Evolutionary conservation across 2,113 vertebrate genomes (phyloP).

Genomic region (Coreoperca whiteheadi): DNA sequence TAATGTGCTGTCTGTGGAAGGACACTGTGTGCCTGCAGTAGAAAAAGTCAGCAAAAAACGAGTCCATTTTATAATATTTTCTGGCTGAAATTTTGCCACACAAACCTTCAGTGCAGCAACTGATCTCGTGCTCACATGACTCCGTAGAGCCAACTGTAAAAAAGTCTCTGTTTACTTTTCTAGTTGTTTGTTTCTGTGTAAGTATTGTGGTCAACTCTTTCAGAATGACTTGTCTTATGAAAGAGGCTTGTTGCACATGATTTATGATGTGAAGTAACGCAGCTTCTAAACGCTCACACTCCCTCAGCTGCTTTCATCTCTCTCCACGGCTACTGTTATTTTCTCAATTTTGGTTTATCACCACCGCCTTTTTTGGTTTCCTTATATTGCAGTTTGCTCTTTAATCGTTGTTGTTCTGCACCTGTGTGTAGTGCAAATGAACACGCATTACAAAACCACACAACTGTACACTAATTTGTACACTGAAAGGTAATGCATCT

Average conservation of each 20-base stretch:
- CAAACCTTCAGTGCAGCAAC: neutral
- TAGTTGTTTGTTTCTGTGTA: neutral
- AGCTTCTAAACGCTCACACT: neutral
- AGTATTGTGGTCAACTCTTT: conserved; percentile 9
- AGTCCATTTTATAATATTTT: neutral
- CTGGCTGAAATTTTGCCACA: neutral
- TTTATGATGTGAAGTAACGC: conserved; percentile 14
- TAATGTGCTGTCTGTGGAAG: neutral
- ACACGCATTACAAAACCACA: neutral
- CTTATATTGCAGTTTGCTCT: neutral
- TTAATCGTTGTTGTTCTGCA: neutral
- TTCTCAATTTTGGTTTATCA: neutral
- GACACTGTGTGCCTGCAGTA: neutral
- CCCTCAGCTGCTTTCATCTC: neutral
- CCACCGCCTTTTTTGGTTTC: neutral
- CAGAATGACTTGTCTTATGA: neutral
- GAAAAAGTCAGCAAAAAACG: neutral
- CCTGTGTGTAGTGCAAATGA: neutral
- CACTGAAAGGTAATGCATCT: neutral
- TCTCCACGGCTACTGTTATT: neutral
- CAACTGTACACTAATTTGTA: neutral
- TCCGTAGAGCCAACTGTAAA: neutral
- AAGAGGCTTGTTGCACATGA: neutral
- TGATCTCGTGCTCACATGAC: neutral
- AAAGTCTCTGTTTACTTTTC: neutral